phyloP scores from a whole-genome alignment of 35 echinoderm and acorn worm species.

The Ophioderma brevispina region DNA sequence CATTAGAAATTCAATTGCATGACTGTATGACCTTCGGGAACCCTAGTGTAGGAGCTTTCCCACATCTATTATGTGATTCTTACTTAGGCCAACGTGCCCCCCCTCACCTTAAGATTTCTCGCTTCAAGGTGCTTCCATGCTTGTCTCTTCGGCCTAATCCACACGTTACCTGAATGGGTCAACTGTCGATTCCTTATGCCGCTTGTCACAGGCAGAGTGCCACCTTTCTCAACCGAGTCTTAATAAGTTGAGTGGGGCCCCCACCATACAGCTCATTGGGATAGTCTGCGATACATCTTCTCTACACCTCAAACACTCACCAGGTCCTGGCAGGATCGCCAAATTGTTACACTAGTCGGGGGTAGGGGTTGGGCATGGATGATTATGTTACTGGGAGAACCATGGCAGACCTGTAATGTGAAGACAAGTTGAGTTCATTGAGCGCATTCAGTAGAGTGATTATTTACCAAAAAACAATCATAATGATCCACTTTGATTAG shows the following conservation, averaged over 20 bases:
- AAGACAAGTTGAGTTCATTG: too few relatives aligned
- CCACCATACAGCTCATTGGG: background rate
- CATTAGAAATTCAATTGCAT: background rate
- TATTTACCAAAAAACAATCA: too few relatives aligned
- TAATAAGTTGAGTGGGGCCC: background rate
- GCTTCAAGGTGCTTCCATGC: background rate
- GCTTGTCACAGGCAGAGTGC: background rate
- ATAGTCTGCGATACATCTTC: background rate
- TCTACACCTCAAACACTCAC: background rate
- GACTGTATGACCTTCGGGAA: background rate
- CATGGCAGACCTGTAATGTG: too few relatives aligned
- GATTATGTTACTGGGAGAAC: too few relatives aligned
- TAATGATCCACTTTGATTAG: too few relatives aligned
- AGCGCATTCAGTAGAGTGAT: too few relatives aligned
- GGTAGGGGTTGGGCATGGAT: too few relatives aligned
- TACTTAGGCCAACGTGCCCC: background rate
- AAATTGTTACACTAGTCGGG: background rate
- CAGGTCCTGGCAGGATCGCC: slow-evolving; percentile 2
- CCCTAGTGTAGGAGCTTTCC: background rate
- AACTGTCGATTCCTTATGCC: too few relatives aligned
- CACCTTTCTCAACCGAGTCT: background rate
- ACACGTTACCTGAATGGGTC: too few relatives aligned
- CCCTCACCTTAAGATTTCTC: background rate
- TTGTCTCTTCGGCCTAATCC: too few relatives aligned
- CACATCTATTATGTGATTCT: background rate